Evolutionary conservation across 2,888 invertebrate species (phyloP).

Genomic region (Pilophorus perplexus): DNA sequence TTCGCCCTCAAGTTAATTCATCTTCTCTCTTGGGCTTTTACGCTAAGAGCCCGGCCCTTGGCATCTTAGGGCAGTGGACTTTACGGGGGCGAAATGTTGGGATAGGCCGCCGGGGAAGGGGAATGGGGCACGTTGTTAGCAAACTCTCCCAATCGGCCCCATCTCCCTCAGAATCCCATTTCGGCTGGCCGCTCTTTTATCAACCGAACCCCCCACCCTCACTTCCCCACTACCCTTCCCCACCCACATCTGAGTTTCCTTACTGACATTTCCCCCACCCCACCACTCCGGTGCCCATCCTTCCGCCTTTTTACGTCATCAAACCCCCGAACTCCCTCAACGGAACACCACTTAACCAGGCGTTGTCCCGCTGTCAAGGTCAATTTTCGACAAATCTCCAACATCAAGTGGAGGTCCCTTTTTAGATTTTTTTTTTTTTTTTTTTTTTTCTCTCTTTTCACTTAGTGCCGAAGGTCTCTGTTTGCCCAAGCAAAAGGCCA

Average conservation of each 20-base stretch:
- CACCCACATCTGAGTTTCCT: not conserved
- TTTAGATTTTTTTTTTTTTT: no score
- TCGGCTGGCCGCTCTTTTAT: slow-evolving; percentile 20
- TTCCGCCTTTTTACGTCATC: slow-evolving; percentile 12
- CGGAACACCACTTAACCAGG: slow-evolving; percentile 5
- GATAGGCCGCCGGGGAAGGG: not conserved
- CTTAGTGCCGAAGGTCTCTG: no score
- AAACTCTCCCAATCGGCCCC: slow-evolving; percentile 7
- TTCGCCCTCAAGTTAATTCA: not conserved
- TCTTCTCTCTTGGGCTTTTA: not conserved
- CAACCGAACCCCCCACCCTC: not conserved
- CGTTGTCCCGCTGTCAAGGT: not conserved
- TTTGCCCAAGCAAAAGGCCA: no score
- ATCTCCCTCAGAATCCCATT: slow-evolving; percentile 15
- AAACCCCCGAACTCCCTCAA: slow-evolving; percentile 14
- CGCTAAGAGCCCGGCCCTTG: not conserved
- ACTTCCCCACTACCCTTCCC: not conserved
- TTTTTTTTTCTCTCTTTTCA: no score
- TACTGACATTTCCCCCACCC: not conserved
- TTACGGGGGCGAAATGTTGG: not conserved
- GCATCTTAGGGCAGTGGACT: not conserved
- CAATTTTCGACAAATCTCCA: slow-evolving; percentile 9
- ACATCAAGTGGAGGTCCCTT: slow-evolving; percentile 4
- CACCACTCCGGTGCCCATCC: not conserved
- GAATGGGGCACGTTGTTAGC: not conserved